Evolutionary conservation across 2,888 invertebrate species (phyloP).

Genomic region (Ophion ventricosus): DNA sequence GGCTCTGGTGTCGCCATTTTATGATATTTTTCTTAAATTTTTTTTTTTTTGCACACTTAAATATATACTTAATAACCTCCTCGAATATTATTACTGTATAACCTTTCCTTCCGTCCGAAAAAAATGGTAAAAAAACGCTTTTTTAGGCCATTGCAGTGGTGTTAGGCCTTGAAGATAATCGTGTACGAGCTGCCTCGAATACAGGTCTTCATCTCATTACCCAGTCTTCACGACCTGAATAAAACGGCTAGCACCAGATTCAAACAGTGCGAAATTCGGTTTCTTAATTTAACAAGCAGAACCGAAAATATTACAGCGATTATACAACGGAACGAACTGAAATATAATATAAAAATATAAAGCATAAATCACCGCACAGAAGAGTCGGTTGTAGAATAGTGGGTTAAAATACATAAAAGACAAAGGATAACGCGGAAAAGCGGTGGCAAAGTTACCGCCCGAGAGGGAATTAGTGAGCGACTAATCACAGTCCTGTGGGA

Average conservation of each 20-base stretch:
- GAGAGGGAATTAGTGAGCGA: slow-evolving; percentile 69
- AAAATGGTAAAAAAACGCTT: too few relatives aligned
- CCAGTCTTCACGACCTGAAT: too few relatives aligned
- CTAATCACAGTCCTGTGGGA: slow-evolving; percentile 67
- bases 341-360: slow-evolving; percentile 10
- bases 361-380: slow-evolving; percentile 5
- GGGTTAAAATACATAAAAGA: slow-evolving; percentile 30
- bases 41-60: too few relatives aligned
- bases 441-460: slow-evolving; percentile 65
- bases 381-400: neutral
- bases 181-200: neutral
- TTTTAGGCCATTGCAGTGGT: too few relatives aligned
- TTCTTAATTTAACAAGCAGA: neutral
- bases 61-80: too few relatives aligned
- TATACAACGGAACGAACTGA: neutral
- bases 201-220: neutral
- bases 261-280: neutral
- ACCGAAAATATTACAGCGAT: neutral
- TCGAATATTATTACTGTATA: too few relatives aligned
- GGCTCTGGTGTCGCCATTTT: too few relatives aligned
- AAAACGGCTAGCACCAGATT: neutral
- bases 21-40: too few relatives aligned
- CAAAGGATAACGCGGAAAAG: slow-evolving; percentile 49
- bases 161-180: too few relatives aligned
- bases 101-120: too few relatives aligned